Percentiles rank a stretch among this genome's conserved stretches.
Evolutionary conservation across 2,797 vertebrate species (phyloP).

Genomic region (Microctenopoma lineatum): DNA sequence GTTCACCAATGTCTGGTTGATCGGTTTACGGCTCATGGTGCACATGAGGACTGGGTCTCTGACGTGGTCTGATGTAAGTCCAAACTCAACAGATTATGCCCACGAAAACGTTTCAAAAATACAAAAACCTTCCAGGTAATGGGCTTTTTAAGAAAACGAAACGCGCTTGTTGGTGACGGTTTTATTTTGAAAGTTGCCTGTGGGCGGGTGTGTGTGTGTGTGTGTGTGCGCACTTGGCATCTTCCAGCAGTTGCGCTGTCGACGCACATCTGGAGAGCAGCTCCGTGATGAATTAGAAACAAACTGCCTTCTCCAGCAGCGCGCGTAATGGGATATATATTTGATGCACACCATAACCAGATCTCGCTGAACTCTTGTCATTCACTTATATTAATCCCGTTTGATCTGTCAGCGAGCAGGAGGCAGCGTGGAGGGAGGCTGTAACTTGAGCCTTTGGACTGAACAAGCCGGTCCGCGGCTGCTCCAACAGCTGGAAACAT

Average conservation of each 20-base stretch:
- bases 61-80: not conserved
- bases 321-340: not conserved
- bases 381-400: not conserved
- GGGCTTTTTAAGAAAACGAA: not conserved
- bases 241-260: conserved; percentile 40
- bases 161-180: not conserved
- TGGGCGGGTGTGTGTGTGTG: conserved; percentile 21
- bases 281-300: conserved; percentile 41
- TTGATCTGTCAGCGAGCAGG: not conserved
- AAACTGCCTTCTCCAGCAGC: conserved; percentile 2
- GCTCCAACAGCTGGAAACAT: conserved; percentile 70
- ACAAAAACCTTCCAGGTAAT: fast-evolving
- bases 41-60: not conserved
- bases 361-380: not conserved
- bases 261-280: conserved; percentile 65
- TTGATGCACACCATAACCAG: not conserved
- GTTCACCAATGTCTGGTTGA: not conserved
- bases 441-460: conserved; percentile 6
- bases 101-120: not conserved
- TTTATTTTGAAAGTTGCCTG: conserved; percentile 53
- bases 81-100: not conserved
- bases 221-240: conserved; percentile 40
- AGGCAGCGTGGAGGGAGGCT: not conserved
- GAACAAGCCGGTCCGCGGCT: conserved; percentile 1
- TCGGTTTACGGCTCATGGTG: not conserved